Conservation (phyloP, 2,797 vertebrate genomes). For the Antrozous pallidus region DNA sequence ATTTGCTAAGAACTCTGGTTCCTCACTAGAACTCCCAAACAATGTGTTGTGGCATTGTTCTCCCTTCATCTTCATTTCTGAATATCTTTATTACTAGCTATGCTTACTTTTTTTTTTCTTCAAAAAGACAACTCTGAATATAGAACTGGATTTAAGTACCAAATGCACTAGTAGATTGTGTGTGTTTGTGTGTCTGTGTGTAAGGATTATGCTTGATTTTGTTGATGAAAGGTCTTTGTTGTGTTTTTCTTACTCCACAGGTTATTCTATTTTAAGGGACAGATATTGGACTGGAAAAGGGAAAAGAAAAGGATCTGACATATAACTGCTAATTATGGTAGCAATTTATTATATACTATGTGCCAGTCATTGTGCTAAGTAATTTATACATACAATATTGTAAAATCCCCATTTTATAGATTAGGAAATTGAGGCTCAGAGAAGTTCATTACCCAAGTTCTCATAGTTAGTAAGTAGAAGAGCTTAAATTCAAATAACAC, state of each 20-base stretch:
- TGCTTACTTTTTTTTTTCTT: neutral
- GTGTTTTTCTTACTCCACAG: neutral
- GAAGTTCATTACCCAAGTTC: neutral
- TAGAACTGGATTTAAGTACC: neutral
- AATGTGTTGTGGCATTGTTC: neutral
- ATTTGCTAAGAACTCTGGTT: neutral
- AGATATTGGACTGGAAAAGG: neutral
- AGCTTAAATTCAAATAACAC: neutral
- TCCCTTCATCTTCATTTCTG: slow-evolving; percentile 7
- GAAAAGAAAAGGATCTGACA: neutral
- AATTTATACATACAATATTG: neutral
- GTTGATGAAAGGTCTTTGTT: neutral
- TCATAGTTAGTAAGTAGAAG: neutral
- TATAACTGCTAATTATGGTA: neutral
- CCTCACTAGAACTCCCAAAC: neutral
- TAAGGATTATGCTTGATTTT: neutral
- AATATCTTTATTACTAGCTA: neutral
- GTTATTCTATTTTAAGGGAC: slow-evolving; percentile 14
- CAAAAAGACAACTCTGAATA: neutral
- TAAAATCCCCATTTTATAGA: slow-evolving; percentile 32
- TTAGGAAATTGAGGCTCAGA: slow-evolving; percentile 27
- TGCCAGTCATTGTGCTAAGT: neutral
- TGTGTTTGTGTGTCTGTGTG: neutral
- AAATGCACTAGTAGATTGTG: neutral
- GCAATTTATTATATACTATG: neutral